These are phyloP conservation scores for Enteromius thamalakanensis DNA, from an alignment of 2,797 vertebrate species.

Conservation along the genomic window DNA sequence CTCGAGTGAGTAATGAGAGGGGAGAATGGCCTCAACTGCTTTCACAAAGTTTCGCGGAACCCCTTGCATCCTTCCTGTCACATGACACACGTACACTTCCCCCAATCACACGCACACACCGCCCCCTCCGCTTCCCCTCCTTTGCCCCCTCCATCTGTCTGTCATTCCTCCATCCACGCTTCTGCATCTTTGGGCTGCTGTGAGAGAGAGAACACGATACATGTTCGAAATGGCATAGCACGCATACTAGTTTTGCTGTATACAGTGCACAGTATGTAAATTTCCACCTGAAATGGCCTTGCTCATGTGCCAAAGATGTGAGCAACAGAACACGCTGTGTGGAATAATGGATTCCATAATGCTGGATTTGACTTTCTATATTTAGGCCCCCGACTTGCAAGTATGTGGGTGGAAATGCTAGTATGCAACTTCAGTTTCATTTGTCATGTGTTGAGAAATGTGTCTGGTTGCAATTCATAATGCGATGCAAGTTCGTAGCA, in stretches of 20 bases:
- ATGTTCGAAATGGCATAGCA: conserved; percentile 46
- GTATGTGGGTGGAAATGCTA: neutral
- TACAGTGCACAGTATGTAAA: neutral
- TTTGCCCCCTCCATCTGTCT: conserved; percentile 33
- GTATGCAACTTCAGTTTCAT: neutral
- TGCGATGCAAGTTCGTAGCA: neutral
- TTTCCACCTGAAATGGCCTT: neutral
- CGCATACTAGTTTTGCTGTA: conserved; percentile 12
- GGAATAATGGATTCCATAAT: neutral
- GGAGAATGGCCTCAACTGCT: conserved; percentile 76
- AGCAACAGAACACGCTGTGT: neutral
- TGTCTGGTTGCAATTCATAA: neutral
- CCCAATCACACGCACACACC: conserved; percentile 40
- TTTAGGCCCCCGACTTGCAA: neutral
- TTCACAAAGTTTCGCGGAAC: conserved; percentile 70
- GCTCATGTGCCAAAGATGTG: neutral
- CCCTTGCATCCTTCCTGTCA: conserved; percentile 63
- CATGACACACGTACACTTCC: conserved; percentile 68
- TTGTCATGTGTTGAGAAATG: neutral
- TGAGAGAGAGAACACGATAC: conserved; percentile 51
- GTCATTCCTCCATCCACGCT: conserved; percentile 54
- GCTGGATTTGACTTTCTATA: neutral
- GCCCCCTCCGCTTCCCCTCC: conserved; percentile 45
- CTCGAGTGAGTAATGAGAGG: conserved; percentile 78
- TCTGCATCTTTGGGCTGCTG: conserved; percentile 69